Evolutionary conservation across 2,113 vertebrate genomes (phyloP), one percentile per base, ranked within the genome.

Genomic region (Marmota flaviventris): DNA sequence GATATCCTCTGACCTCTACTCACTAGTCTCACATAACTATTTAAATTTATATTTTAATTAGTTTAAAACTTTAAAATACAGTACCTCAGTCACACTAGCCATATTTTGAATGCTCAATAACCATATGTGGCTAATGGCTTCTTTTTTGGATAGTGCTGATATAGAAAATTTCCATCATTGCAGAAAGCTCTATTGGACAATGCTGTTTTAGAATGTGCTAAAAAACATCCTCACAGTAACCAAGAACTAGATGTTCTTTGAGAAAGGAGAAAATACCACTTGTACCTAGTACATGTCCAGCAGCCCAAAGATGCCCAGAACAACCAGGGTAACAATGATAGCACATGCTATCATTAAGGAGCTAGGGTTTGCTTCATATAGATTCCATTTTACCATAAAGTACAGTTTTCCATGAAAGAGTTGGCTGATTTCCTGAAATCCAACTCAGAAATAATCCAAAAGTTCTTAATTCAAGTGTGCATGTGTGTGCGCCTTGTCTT

Each of bases 11-110:
- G 4, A 32, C 58, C 72, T 72, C 56, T 75, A 63, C 18, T 89
- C 58, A 53, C 65, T 42, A 70, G 70, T 13, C 34, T 81, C 24
- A 76, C 75, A 53, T 18, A 85, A 24, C 75, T 79, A 69, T 70
- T 92, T 77, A 76, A 65, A 85, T 89, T 96, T 91, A 73, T 85
- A 58, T 83, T 94, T 96, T 70, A 94, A 72, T 67, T 78, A 82
- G 32, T 18, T 67, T 63, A 94, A 51, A 91, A 32, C 45, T 86
- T 75, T 5, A 88, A 72, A 75, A 20, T 58, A 77, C 24, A 87
- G n/a, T 45, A 78, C 17, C 67, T 79, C 18, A 51, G 75, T 88
- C 45, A 87, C 2, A 67, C 7, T 73, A 85, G 45, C 2, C 53
- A 58, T 92, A 87, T 29, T 94, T 95, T n/a, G 81, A 96, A 34